Evolutionary conservation across 2,797 vertebrate species (phyloP), one percentile per base, ranked within the genome.

Genomic region (Galago senegalensis): DNA sequence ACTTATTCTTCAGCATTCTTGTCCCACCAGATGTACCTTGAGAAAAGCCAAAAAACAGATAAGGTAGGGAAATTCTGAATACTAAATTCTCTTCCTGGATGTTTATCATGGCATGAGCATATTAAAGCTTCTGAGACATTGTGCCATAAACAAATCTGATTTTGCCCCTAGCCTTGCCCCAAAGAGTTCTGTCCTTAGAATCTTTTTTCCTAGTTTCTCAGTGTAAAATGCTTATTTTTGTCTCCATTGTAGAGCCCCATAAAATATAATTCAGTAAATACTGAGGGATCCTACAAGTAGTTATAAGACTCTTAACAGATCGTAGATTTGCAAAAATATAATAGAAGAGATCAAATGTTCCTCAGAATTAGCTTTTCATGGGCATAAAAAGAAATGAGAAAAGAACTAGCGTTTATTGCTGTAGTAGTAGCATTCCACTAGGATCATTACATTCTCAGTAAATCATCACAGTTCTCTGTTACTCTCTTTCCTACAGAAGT

Each of bases 241-340:
- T 25, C 2, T 20, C 37, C 2, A 46, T 60, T 40, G 21, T 70
- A 63, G 60, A 93, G 60, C 13, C 16, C 20, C 29, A n/a, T 31
- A 53, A 93, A 79, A 82, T 56, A 85, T 7, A 72, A 69, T 77
- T 85, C 23, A 37, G 60, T 73, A 93, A 87, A 89, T 75, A 77
- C 13, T 37, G n/a, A 92, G 72, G 40, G 14, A 34, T 20, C 17
- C 17, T 9, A 73, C 8, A 70, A 46, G 31, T 93, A 77, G 76
- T 87, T 91, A 25, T 53, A 61, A 85, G 29, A 88, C 40, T 77
- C 29, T 80, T n/a, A 93, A 76, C 1, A 70, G n/a, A 90, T 2
- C 53, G 34, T 31, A 49, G 0, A 10, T 46, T 37, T 89, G 34
- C 12, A 53, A 58, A 86, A 76, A 92, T 14, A 89, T 6, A 63